Conservation (phyloP, 2,888 invertebrate genomes). For the Ophonus ardosiacus region DNA sequence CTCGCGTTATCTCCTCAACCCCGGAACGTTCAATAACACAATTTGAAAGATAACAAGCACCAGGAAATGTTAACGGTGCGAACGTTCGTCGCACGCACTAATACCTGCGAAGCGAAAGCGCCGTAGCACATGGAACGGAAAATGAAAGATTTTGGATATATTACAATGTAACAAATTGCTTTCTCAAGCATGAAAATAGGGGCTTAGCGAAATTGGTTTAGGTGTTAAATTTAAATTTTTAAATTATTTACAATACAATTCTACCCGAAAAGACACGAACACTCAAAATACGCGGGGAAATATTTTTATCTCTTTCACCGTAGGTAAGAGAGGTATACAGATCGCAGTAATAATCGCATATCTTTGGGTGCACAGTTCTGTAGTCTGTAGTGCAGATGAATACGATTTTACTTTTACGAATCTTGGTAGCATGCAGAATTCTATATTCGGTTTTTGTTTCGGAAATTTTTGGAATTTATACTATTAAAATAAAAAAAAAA, state of each 20-base stretch:
- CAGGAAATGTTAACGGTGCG: slow-evolving; percentile 27
- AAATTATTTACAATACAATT: background rate
- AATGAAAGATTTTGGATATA: slow-evolving; percentile 38
- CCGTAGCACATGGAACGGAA: slow-evolving; percentile 1
- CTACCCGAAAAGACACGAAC: too few relatives aligned
- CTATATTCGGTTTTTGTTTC: too few relatives aligned
- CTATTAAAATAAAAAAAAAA: too few relatives aligned
- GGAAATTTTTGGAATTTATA: too few relatives aligned
- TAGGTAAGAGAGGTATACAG: too few relatives aligned
- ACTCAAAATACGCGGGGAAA: too few relatives aligned
- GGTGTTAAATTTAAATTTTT: slow-evolving; percentile 6
- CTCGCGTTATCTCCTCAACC: slow-evolving; percentile 27
- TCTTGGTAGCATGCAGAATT: too few relatives aligned
- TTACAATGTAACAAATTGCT: slow-evolving; percentile 18
- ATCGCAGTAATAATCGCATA: too few relatives aligned
- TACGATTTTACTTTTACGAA: too few relatives aligned
- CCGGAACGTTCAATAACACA: slow-evolving; percentile 33
- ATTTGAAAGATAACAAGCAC: slow-evolving; percentile 42
- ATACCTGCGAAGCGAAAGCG: slow-evolving; percentile 7
- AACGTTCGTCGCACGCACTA: slow-evolving; percentile 4
- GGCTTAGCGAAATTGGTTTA: slow-evolving; percentile 9
- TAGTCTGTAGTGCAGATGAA: too few relatives aligned
- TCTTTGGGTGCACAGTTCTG: too few relatives aligned
- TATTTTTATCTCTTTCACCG: too few relatives aligned
- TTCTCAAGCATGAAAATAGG: slow-evolving; percentile 4